These are phyloP conservation scores for Formica selysi DNA, from an alignment of 1,140 invertebrate species.

Conservation along the genomic window DNA sequence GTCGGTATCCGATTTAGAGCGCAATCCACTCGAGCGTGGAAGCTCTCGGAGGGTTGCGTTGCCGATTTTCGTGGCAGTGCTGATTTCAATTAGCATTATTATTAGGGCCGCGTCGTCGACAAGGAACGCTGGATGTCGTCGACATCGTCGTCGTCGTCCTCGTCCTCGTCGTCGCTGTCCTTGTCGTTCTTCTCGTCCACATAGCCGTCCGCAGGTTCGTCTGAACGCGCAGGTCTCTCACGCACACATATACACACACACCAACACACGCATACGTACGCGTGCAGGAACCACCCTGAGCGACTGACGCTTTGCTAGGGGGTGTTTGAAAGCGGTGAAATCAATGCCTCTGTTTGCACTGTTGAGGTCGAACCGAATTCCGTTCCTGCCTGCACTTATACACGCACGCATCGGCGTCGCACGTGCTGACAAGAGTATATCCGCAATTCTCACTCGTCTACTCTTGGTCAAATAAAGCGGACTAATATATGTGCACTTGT, in stretches of 20 bases:
- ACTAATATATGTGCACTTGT: conserved; percentile 33
- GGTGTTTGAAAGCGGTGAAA: conserved; percentile 86
- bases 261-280: conserved; percentile 9
- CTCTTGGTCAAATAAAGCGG: conserved; percentile 32
- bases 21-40: conserved; percentile 66
- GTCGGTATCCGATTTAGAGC: conserved; percentile 45
- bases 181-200: conserved; percentile 58
- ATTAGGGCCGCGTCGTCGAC: conserved; percentile 81
- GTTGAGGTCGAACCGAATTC: conserved; percentile 85
- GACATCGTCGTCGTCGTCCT: conserved; percentile 48
- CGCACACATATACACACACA: conserved; percentile 33
- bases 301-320: conserved; percentile 82
- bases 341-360: conserved; percentile 86
- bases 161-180: conserved; percentile 48
- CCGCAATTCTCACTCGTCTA: conserved; percentile 22
- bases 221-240: conserved; percentile 78
- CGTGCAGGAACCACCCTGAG: conserved; percentile 66
- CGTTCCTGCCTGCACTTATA: conserved; percentile 76
- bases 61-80: conserved; percentile 71
- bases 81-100: conserved; percentile 85
- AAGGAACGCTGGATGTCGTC: conserved; percentile 76
- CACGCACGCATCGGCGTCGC: conserved; percentile 48
- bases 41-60: conserved; percentile 62
- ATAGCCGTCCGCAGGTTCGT: conserved; percentile 71
- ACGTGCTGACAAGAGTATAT: conserved; percentile 35